phyloP scores from a whole-genome alignment of 2,888 invertebrate genomes.

The Alentia gelatinosa region DNA sequence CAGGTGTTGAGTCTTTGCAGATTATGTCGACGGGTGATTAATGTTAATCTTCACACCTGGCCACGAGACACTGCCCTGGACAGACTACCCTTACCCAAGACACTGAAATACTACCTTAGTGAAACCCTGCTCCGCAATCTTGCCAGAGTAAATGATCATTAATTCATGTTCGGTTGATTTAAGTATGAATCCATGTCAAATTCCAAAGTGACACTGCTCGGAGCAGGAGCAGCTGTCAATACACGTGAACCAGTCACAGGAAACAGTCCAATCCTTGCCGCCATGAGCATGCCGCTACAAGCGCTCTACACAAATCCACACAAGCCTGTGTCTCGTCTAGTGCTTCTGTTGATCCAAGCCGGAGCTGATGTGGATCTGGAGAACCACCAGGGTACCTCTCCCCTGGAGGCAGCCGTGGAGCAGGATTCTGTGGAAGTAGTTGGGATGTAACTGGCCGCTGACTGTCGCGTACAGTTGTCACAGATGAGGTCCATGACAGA shows the following conservation, averaged over 20 bases:
- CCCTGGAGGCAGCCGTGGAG: neutral
- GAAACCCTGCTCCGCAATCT: no score
- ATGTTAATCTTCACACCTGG: neutral
- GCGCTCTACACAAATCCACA: neutral
- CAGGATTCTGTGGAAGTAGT: neutral
- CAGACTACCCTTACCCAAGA: neutral
- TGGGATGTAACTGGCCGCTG: neutral
- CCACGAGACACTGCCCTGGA: neutral
- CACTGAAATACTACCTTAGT: neutral
- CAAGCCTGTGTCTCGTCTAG: neutral
- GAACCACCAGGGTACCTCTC: neutral
- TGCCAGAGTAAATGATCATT: no score
- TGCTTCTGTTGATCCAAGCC: neutral
- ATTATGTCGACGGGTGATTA: neutral
- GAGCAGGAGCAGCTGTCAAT: neutral
- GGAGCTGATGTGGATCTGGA: neutral
- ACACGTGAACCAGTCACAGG: neutral
- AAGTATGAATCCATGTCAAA: no score
- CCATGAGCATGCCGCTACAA: neutral
- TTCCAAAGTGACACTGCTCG: no score
- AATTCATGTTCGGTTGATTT: no score
- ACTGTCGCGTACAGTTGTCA: neutral
- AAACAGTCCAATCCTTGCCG: neutral
- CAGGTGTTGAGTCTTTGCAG: neutral
- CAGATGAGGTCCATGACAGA: neutral